Percentiles rank a stretch among this genome's conserved stretches.
phyloP scores from a whole-genome alignment of 2,797 vertebrate genomes.

The Chaetodon trifasciatus region DNA sequence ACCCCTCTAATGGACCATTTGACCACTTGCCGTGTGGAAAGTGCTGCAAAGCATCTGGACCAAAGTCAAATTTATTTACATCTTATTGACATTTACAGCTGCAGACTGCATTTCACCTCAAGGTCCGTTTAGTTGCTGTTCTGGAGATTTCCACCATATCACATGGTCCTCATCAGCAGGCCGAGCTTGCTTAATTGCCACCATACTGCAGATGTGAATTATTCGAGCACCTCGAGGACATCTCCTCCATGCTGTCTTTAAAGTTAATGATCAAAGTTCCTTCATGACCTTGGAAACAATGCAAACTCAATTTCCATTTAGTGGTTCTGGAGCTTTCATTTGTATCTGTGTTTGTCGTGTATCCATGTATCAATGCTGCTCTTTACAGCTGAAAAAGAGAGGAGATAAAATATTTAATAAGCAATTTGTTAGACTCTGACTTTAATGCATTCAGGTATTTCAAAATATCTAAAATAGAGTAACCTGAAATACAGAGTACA shows the following conservation, averaged over 20 bases:
- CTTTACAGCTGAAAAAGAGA: not conserved
- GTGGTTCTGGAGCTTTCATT: not conserved
- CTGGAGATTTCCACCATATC: not conserved
- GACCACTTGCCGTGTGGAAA: not conserved
- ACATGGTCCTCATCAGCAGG: conserved; percentile 7
- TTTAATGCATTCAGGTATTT: conserved; percentile 37
- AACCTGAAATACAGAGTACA: not conserved
- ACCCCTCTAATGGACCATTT: not conserved
- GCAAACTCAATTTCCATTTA: not conserved
- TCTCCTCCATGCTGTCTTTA: not conserved
- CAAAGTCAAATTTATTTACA: conserved; percentile 11
- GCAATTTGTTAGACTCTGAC: conserved; percentile 26
- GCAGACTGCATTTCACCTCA: not conserved
- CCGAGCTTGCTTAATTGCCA: not conserved
- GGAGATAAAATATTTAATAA: conserved; percentile 18
- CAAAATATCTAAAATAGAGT: conserved; percentile 30
- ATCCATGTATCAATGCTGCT: not conserved
- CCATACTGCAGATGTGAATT: not conserved
- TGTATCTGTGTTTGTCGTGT: conserved; percentile 8
- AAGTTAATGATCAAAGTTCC: not conserved
- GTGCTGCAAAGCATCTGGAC: not conserved
- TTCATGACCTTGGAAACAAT: conserved; percentile 10
- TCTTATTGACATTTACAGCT: not conserved
- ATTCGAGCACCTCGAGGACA: not conserved
- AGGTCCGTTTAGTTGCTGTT: not conserved